Evolutionary conservation across 2,113 vertebrate species (phyloP), one percentile per base, ranked within the genome.

Genomic region (Indicator indicator): DNA sequence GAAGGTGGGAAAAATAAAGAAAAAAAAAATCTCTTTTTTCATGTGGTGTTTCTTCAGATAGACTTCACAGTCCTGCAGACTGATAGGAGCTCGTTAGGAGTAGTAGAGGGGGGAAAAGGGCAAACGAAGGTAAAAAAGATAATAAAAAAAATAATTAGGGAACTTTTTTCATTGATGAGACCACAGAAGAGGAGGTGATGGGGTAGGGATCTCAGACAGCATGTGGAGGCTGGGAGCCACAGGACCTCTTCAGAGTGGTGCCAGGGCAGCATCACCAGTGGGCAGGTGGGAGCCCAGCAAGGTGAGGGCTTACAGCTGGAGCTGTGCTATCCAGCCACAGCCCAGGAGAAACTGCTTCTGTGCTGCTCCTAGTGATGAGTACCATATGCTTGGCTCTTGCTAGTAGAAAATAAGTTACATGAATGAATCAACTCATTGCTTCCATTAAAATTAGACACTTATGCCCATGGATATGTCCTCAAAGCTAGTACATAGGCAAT

Each of bases 341-440:
- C 84, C 94, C 90, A 0, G 95, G 88, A 95, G 96, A 93, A 93
- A 95, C 95, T 73, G 93, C 97, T 97, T 89, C 86, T 95, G 94
- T 94, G 95, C 93, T 97, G 87, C 97, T 96, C 96, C 92, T 97
- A 97, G 96, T 97, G 97, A 98, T 98, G 97, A 97, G 96, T 96
- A 95, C 97, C 97, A 98, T 97, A 98, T 98, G 98, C 97, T 97
- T 96, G 94, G 93, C 94, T 96, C 86, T 73, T 58, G 33, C 69
- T 94, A 30, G 44, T 94, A 12, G 55, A 91, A 96, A 95, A 79
- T 84, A 91, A 91, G 81, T 87, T 96, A 54, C 23, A 1, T 77
- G 70, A 93, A 73, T 60, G 85, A 94, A 95, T 85, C 68, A 79
- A 82, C 50, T 91, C 90, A 89, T 83, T 93, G 92, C 75, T 91